Percentiles rank a stretch among this genome's conserved stretches.
These are phyloP conservation scores for Lithosia quadra DNA, from an alignment of 2,888 invertebrate species.

Conservation along the genomic window DNA sequence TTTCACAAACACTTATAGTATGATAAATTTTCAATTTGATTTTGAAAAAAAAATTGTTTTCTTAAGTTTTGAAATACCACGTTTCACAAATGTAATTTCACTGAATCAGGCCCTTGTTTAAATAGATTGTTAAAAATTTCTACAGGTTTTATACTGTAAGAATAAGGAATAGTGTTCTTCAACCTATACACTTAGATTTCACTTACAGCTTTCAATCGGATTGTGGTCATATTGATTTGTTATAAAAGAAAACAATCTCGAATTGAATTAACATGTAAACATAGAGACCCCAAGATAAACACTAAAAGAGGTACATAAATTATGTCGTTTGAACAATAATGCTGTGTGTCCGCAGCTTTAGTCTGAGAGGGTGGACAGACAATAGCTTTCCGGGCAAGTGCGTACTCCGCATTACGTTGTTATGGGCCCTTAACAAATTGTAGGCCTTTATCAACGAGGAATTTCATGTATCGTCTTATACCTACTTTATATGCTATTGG, in stretches of 20 bases:
- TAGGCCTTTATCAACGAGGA: slow-evolving; percentile 54
- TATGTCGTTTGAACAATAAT: slow-evolving; percentile 53
- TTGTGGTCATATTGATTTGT: neutral
- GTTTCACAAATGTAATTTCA: no score
- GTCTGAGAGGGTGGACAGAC: slow-evolving; percentile 54
- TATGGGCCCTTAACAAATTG: slow-evolving; percentile 57
- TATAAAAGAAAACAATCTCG: neutral
- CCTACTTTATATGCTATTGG: slow-evolving; percentile 44
- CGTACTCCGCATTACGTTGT: slow-evolving; percentile 52
- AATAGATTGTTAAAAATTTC: neutral
- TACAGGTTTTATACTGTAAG: neutral
- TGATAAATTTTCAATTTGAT: no score
- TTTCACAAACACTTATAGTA: no score
- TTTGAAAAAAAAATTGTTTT: no score
- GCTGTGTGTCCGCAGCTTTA: slow-evolving; percentile 52
- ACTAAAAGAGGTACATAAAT: slow-evolving; percentile 49
- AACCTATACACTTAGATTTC: neutral
- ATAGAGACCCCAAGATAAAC: slow-evolving; percentile 27
- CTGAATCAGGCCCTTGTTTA: no score
- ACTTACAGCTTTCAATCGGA: neutral
- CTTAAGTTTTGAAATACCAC: no score
- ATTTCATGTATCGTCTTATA: slow-evolving; percentile 49
- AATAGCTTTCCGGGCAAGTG: slow-evolving; percentile 62
- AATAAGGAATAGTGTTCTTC: neutral
- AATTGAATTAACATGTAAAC: slow-evolving; percentile 38